Base-by-base conservation (phyloP, 2,888 invertebrate genomes). In the Phaedon cochleariae region DNA sequence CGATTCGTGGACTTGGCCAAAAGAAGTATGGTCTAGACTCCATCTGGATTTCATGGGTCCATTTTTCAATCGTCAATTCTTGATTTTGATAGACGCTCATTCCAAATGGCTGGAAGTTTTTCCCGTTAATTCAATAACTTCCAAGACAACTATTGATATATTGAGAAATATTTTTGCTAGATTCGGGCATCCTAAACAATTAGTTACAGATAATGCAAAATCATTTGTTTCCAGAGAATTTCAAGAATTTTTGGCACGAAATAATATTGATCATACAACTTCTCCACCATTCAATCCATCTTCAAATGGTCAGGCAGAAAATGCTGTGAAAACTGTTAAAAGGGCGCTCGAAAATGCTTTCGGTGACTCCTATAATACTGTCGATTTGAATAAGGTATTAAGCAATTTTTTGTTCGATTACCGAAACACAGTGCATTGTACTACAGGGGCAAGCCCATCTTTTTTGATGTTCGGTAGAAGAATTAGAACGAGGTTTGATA, bases 101-200 rank as follows among this genome's bases (percentile, higher is more conserved):
- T 68, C 71, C 7, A 74, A 74, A 62, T 75, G 73, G 69, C 31
- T 69, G n/a, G 69, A 74, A 60, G 65, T 70, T n/a, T 63, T 68
- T 45, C 51, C 58, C 18, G 71, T 69, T 63, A n/a, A n/a, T n/a
- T n/a, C n/a, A n/a, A n/a, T n/a, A n/a, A n/a, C n/a, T n/a, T n/a
- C n/a, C n/a, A n/a, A n/a, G n/a, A n/a, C n/a, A n/a, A n/a, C n/a
- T n/a, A n/a, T n/a, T n/a, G n/a, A n/a, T n/a, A n/a, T n/a, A n/a
- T n/a, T n/a, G n/a, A n/a, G n/a, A n/a, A n/a, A n/a, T n/a, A n/a
- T n/a, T n/a, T n/a, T n/a, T n/a, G 17, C 70, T 15, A 51, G 67
- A 26, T 72, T 59, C 26, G 72, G 72, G n/a, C 55, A 71, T 29
- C 72, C 69, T 12, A 64, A 65, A 51, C 20, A 46, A 2, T 17